Percentiles rank a stretch among this genome's conserved stretches.
Conservation (phyloP, 1,140 invertebrate genomes). For the Ceratosolen fusciceps region DNA sequence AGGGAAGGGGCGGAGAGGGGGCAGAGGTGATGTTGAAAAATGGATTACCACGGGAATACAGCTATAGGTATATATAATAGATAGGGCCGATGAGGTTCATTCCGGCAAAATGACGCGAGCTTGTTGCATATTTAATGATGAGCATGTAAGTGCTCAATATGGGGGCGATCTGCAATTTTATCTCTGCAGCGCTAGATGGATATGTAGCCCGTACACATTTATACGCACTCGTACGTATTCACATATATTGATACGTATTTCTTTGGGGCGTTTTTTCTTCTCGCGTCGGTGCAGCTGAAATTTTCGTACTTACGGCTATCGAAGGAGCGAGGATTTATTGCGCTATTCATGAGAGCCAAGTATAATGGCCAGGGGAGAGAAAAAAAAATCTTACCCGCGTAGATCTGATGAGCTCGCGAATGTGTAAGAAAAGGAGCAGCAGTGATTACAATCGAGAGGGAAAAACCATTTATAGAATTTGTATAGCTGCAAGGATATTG, state of each 20-base stretch:
- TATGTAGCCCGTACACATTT: background rate
- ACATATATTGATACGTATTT: background rate
- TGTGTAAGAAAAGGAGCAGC: conserved; percentile 20
- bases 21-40: conserved; percentile 27
- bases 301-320: conserved; percentile 28
- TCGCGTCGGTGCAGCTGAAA: conserved; percentile 16
- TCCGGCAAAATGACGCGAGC: conserved; percentile 13
- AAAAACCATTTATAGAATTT: conserved; percentile 44
- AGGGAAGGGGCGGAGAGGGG: background rate
- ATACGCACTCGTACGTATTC: background rate
- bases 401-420: conserved; percentile 14
- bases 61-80: conserved; percentile 19
- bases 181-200: background rate
- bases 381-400: conserved; percentile 5
- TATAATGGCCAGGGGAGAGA: conserved; percentile 17
- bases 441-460: conserved; percentile 31
- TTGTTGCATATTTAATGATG: conserved; percentile 11
- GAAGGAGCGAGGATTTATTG: conserved; percentile 41
- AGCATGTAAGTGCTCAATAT: conserved; percentile 4
- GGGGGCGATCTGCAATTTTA: conserved; percentile 4
- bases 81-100: conserved; percentile 3
- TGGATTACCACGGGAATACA: conserved; percentile 37
- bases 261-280: conserved; percentile 12
- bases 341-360: conserved; percentile 33
- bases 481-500: conserved; percentile 29